These are phyloP conservation scores for Coptodon bakossiorum DNA, from an alignment of 2,113 vertebrate species.

Conservation along the genomic window DNA sequence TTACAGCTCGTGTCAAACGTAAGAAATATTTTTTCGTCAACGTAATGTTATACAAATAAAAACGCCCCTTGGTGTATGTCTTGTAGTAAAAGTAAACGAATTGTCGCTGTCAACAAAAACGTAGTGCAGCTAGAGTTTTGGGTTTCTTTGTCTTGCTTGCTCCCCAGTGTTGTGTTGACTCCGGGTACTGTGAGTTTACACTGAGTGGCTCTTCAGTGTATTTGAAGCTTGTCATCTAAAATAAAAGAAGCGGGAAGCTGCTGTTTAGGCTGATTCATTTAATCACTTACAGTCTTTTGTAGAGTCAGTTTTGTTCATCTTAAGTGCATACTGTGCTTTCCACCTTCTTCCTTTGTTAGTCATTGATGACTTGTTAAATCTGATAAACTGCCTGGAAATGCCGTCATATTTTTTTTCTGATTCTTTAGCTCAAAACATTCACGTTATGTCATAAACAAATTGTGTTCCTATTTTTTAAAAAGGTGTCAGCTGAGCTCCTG, in stretches of 20 bases:
- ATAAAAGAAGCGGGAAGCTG: neutral
- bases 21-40: neutral
- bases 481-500: neutral
- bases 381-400: neutral
- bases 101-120: conserved; percentile 2
- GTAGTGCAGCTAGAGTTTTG: conserved; percentile 31
- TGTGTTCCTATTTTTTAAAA: neutral
- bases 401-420: neutral
- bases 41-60: neutral
- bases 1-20: neutral
- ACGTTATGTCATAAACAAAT: neutral
- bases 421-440: neutral
- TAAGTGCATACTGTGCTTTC: neutral
- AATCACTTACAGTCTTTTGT: neutral
- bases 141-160: conserved; percentile 50
- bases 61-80: neutral
- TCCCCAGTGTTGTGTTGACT: conserved; percentile 33
- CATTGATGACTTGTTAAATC: neutral
- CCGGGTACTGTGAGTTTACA: neutral
- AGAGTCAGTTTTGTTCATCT: neutral
- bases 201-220: neutral
- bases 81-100: neutral
- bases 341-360: neutral
- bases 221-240: neutral
- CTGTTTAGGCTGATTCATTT: neutral